A percentile compares a stretch with the other conserved stretches of the same genome.
phyloP scores from a whole-genome alignment of 2,113 vertebrate species.

The Etia nguti region DNA sequence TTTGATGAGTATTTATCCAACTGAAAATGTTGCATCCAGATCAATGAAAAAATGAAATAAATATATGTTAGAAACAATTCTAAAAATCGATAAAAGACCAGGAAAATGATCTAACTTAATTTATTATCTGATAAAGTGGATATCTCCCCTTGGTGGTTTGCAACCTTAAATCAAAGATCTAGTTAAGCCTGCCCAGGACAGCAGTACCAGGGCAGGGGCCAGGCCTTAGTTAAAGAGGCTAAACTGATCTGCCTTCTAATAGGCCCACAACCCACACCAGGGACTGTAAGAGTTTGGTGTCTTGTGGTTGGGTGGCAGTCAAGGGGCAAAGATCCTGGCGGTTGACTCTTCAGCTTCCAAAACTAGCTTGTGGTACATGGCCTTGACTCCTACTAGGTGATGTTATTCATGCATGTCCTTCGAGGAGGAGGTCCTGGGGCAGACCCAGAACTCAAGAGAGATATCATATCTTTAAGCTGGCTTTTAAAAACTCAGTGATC shows the following conservation, averaged over 20 bases:
- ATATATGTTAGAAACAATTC: background rate
- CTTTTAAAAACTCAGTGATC: background rate
- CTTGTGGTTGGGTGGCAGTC: background rate
- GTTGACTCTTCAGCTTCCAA: background rate
- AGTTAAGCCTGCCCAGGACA: background rate
- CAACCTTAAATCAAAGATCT: background rate
- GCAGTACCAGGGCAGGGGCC: background rate
- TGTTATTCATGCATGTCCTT: background rate
- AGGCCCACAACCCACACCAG: background rate
- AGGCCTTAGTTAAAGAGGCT: background rate
- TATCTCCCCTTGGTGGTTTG: background rate
- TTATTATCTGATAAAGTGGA: background rate
- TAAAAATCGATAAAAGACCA: rapidly evolving
- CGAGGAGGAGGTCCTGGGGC: background rate
- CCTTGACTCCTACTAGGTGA: rapidly evolving
- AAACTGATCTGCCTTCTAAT: background rate
- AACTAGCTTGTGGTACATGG: background rate
- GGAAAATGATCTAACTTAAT: background rate
- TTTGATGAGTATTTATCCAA: background rate
- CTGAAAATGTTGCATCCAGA: background rate
- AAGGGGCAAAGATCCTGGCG: background rate
- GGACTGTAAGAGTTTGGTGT: background rate
- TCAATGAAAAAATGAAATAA: background rate
- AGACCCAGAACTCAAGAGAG: background rate
- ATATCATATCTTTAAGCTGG: background rate